Evolutionary conservation across 37 sponge, comb jelly and placozoan genomes (phyloP), one percentile per base, ranked within the genome.

Genomic region (Halichondria panicea): DNA sequence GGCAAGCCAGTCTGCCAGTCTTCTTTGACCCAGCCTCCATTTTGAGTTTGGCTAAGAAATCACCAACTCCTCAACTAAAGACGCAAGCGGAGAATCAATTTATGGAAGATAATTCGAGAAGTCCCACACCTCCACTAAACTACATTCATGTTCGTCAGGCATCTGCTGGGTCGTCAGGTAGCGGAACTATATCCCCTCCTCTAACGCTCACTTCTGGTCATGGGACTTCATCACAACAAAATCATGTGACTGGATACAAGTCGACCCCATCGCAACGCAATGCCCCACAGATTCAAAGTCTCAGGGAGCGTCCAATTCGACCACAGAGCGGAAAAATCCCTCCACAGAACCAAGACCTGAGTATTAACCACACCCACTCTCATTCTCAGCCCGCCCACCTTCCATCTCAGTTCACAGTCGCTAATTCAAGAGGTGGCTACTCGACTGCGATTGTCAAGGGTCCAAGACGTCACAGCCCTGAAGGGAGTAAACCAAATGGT

Each of bases 121-220:
- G 60, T 41, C 58, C 58, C 75, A 74, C 62, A 21, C 76, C 76
- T 48, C 64, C 72, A 0, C 3, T 55, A 9, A 55, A 72, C 22
- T 63, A 63, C 31, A 53, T 63, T 15, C 76, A 76, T 15, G 37
- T 76, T 8, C 63, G 76, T 22, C 64, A 76, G 52, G 15, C 25
- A 30, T 76, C 76, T 0, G 53, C 34, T 40, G 38, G 64, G 12
- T 76, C 76, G 19, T 19, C 43, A 15, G 27, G 40, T 19, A 63
- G 48, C 31, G 64, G 64, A 19, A 55, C 57, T 19, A 46, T 76
- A 48, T 76, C 76, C n/a, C 76, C 76, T 48, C 76, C 76, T 37
- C 68, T 15, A 48, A 15, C 13, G 52, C 34, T 18, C 11, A 11
- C 52, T 48, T 18, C 52, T 48, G 52, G 52, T 48, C 52, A 18